Percentiles rank a stretch among this genome's conserved stretches.
phyloP scores from a whole-genome alignment of 2,113 vertebrate genomes.

The Tachysurus vachellii region DNA sequence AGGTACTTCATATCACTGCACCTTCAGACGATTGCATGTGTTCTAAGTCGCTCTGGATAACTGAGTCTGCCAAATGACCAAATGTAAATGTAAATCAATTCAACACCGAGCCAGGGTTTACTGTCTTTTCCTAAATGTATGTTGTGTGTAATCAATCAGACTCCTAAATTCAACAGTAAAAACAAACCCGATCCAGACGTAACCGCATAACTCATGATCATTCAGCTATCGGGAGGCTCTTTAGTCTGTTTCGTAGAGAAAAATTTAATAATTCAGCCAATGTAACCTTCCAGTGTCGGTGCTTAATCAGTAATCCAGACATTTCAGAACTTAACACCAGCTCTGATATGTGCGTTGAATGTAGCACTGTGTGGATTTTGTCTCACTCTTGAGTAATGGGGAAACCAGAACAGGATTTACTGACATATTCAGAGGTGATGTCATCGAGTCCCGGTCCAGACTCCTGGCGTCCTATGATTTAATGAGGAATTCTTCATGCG shows the following conservation, averaged over 20 bases:
- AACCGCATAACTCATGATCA: neutral
- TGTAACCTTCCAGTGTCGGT: neutral
- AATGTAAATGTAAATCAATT: neutral
- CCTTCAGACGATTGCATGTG: neutral
- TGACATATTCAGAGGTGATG: conserved; percentile 64
- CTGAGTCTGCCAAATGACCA: neutral
- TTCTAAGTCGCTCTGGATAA: neutral
- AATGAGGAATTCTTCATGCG: conserved; percentile 66
- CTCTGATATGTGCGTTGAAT: conserved; percentile 2
- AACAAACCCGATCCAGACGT: neutral
- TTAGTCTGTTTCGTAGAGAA: neutral
- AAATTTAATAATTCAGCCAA: neutral
- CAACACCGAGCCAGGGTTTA: neutral
- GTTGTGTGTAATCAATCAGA: conserved; percentile 5
- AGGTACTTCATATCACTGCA: neutral
- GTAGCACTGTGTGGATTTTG: neutral
- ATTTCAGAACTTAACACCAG: neutral
- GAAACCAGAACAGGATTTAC: conserved; percentile 58
- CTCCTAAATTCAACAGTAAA: neutral
- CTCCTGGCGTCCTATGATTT: conserved; percentile 66
- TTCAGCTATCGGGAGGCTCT: neutral
- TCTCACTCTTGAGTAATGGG: conserved; percentile 18
- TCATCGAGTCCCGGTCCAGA: conserved; percentile 63
- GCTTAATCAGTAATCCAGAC: conserved; percentile 17
- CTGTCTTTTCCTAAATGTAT: neutral